Evolutionary conservation across 2,888 invertebrate species (phyloP), one percentile per base, ranked within the genome.

Genomic region (Dolomedes plantarius): DNA sequence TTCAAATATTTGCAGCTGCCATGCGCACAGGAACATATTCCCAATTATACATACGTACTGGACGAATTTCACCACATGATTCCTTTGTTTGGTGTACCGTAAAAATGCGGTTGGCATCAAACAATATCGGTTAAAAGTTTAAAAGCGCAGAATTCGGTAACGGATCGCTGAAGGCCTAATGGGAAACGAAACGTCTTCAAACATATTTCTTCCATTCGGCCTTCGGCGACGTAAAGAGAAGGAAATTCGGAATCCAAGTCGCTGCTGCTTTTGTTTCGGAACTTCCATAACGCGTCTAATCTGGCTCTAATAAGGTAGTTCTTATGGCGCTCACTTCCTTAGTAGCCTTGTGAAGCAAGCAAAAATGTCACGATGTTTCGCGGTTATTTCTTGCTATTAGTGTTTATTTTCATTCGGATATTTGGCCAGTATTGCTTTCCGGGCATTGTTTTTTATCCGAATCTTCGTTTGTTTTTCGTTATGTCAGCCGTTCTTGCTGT

Each of bases 71-170:
- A n/a, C n/a, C 9, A 36, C 36, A 36, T 68, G 76, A 67, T 41
- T 62, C 64, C 29, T 50, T 79, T 80, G 73, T 67, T 50, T 62
- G 28, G 23, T 80, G 67, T 80, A 73, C 79, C 79, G 82, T 82
- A 82, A 82, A 82, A 82, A 75, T 64, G 82, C 72, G 72, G 82
- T 83, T 83, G 50, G 32, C 65, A 41, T 69, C 50, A 72, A 46
- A 67, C 9, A 3, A 13, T 69, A 23, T 76, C 82, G 82, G 76
- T 83, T 71, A 76, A 83, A 83, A 83, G 76, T 83, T 76, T 65
- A 79, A 29, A 83, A 71, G 50, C 41, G 41, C 67, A 72, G n/a
- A 28, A 31, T 31, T 73, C 67, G 28, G 29, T 36, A 28, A 72
- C 75, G 82, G 76, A 76, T 76, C 76, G 67, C n/a, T 82, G 82